Percentiles rank a stretch among this genome's conserved stretches.
Conservation (phyloP, 2,113 vertebrate species). For the Eleginops maclovinus region DNA sequence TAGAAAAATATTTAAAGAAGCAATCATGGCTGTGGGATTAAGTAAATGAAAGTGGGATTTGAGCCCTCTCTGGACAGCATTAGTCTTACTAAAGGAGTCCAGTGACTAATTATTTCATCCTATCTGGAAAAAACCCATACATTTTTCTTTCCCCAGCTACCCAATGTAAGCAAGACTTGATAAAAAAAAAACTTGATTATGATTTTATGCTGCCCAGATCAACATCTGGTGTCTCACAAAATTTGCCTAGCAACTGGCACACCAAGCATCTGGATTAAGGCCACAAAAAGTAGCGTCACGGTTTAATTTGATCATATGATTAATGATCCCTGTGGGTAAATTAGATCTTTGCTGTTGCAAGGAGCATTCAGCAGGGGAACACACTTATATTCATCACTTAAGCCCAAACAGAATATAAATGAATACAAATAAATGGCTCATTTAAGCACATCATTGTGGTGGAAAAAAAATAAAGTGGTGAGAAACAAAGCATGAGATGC, state of each 20-base stretch:
- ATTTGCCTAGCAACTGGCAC: conserved; percentile 9
- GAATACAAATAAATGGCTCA: conserved; percentile 5
- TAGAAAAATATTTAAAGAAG: not conserved
- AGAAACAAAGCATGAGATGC: not conserved
- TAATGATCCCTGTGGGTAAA: conserved; percentile 31
- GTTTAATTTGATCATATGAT: conserved; percentile 47
- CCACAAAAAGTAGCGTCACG: conserved; percentile 8
- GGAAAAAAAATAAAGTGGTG: not conserved
- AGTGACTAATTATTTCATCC: conserved; percentile 2
- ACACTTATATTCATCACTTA: conserved; percentile 3
- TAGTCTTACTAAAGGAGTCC: not conserved
- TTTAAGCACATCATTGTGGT: not conserved
- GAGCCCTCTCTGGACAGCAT: conserved; percentile 12
- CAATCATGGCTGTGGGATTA: conserved; percentile 9
- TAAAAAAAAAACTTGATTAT: conserved; percentile 21
- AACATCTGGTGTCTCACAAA: conserved; percentile 35
- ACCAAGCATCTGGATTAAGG: conserved; percentile 23
- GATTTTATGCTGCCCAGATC: conserved; percentile 11
- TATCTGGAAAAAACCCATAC: conserved; percentile 18
- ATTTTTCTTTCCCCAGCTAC: not conserved
- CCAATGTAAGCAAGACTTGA: not conserved
- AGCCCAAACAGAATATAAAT: conserved; percentile 21
- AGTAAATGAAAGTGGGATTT: conserved; percentile 1
- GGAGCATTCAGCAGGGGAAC: not conserved
- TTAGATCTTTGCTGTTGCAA: conserved; percentile 14